Base-by-base conservation (phyloP, 2,797 vertebrate species). In the Notolepis coatsorum region DNA sequence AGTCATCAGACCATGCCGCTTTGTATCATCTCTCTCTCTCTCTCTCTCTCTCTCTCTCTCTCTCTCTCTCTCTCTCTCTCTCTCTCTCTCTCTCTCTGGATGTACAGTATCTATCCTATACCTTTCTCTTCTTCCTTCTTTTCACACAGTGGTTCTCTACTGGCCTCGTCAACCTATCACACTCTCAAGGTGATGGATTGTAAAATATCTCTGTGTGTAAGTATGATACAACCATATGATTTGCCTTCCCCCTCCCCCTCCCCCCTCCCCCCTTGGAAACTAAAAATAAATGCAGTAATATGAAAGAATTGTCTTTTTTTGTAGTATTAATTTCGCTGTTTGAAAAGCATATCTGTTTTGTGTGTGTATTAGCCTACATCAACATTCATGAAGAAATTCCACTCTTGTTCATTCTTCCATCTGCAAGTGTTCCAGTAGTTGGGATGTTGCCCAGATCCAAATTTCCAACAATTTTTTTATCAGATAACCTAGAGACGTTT, bases 211-310 rank as follows among this genome's bases (percentile, higher is more conserved):
- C 35, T 52, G 25, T 33, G 43, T 37, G 15, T 49, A 59, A 4
- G 48, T 30, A 71, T 72, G 5, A 71, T 68, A 53, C 46, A 68
- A 59, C 35, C 1, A 27, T 52, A 49, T 48, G 2, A 27, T 76
- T 76, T 79, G 65, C 47, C 76, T 68, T 76, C 59, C 54, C 55
- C 42, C 46, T 60, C 54, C 55, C 42, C 46, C 33, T 63, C 59
- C 54, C 55, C 42, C 46, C 33, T 63, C 59, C 54, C 55, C 42
- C 46, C 33, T 63, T 68, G 53, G 18, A 77, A 58, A 57, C 63
- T 39, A 58, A 54, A 33, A 89, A 84, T 88, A 89, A 89, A 89
- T 65, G 67, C 23, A 75, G 54, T 57, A 37, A 77, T 49, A 59
- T 23, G 18, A 66, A 75, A 13, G 25, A n/a, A n/a, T n/a, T n/a